Percentiles rank a stretch among this genome's conserved stretches.
Conservation (phyloP, 2,888 invertebrate genomes). For the Acanthopleura granulata region DNA sequence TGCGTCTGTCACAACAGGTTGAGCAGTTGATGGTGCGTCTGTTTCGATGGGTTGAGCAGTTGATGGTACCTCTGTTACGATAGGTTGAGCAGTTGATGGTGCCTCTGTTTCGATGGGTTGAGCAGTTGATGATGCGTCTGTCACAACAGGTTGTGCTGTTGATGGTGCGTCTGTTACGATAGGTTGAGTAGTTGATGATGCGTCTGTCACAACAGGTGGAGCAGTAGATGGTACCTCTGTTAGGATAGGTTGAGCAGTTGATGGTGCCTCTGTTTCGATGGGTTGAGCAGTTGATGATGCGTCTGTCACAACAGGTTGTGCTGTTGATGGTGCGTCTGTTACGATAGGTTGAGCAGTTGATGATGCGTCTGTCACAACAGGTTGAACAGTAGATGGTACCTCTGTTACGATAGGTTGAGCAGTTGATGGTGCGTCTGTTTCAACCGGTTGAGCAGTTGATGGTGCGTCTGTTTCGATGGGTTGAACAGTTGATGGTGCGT, state of each 20-base stretch:
- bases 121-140: neutral
- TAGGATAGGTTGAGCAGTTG: neutral
- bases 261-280: neutral
- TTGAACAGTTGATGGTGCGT: neutral
- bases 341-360: neutral
- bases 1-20: neutral
- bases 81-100: neutral
- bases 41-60: too few species aligned
- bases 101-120: neutral
- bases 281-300: neutral
- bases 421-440: neutral
- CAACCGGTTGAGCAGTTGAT: slow-evolving; percentile 2
- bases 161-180: neutral
- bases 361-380: neutral
- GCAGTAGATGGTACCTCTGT: neutral
- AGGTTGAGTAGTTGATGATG: neutral
- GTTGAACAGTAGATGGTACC: neutral
- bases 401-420: neutral
- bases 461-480: neutral
- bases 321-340: neutral
- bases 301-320: neutral
- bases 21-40: neutral
- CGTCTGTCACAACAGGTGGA: neutral
- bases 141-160: neutral
- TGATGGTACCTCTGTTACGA: neutral